These are phyloP conservation scores for Standfussiana lucernea DNA, from an alignment of 2,888 invertebrate species.

Conservation along the genomic window DNA sequence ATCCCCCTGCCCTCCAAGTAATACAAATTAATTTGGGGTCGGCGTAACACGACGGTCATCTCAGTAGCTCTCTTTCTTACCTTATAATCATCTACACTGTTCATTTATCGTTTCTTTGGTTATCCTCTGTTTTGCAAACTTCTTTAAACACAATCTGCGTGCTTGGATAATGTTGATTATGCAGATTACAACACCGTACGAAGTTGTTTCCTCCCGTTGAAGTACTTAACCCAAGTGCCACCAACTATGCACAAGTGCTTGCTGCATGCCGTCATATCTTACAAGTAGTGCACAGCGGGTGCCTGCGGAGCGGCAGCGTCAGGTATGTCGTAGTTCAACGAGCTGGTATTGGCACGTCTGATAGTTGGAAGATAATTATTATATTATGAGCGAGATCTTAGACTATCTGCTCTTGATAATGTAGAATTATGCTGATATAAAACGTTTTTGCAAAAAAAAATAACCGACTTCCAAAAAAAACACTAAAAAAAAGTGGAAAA, in stretches of 20 bases:
- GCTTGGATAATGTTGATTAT: neutral
- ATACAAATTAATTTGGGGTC: neutral
- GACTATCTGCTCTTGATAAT: neutral
- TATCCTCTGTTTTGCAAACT: neutral
- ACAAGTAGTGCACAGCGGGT: constrained; percentile 12
- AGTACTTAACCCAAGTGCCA: neutral
- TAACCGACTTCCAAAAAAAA: no score
- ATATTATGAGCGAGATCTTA: neutral
- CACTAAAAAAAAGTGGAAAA: no score
- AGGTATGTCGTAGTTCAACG: neutral
- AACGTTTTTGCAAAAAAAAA: no score
- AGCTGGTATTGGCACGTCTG: constrained; percentile 26
- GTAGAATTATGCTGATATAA: neutral
- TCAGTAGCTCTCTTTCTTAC: neutral
- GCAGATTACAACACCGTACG: neutral
- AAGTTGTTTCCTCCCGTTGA: neutral
- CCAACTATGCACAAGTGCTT: constrained; percentile 7
- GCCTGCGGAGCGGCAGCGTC: constrained; percentile 7
- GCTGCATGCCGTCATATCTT: constrained; percentile 21
- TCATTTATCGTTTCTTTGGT: no score
- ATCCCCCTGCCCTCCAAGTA: neutral
- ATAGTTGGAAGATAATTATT: neutral
- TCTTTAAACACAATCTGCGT: no score
- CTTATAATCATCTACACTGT: neutral
- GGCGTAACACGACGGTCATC: neutral